Conservation (phyloP, 23 tunicate genomes). For the Halocynthia aurantium region DNA sequence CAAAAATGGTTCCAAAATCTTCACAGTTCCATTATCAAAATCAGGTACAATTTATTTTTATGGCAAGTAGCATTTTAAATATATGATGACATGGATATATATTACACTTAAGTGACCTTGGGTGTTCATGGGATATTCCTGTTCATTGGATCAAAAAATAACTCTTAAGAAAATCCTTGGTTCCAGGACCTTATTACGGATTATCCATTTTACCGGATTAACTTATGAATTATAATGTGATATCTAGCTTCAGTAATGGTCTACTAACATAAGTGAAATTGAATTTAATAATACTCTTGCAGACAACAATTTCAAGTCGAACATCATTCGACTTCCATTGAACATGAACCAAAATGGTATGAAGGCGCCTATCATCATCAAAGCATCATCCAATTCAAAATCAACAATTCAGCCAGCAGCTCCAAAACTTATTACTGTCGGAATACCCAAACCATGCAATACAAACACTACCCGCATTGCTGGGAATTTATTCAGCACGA, state of each 20-base stretch:
- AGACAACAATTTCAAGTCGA: neutral
- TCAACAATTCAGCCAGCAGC: neutral
- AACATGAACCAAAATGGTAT: neutral
- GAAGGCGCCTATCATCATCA: constrained; percentile 2
- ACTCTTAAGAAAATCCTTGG: neutral
- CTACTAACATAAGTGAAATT: too few relatives aligned
- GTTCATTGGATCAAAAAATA: too few relatives aligned
- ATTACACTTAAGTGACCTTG: too few relatives aligned
- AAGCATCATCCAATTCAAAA: neutral
- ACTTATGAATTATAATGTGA: too few relatives aligned
- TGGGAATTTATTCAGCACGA: neutral
- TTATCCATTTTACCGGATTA: neutral
- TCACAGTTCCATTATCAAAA: constrained; percentile 1
- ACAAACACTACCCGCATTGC: neutral
- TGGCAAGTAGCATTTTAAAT: neutral
- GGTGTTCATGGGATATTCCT: too few relatives aligned
- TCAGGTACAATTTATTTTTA: neutral
- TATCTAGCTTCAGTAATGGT: too few relatives aligned
- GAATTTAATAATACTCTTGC: too few relatives aligned
- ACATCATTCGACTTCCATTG: neutral
- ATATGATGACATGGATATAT: too few relatives aligned
- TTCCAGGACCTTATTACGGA: neutral
- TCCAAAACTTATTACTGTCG: neutral
- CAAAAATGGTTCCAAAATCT: neutral
- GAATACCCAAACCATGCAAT: neutral